Percentiles rank a stretch among this genome's conserved stretches.
These are phyloP conservation scores for Rhinoptilus africanus DNA, from an alignment of 2,113 vertebrate species.

Conservation along the genomic window DNA sequence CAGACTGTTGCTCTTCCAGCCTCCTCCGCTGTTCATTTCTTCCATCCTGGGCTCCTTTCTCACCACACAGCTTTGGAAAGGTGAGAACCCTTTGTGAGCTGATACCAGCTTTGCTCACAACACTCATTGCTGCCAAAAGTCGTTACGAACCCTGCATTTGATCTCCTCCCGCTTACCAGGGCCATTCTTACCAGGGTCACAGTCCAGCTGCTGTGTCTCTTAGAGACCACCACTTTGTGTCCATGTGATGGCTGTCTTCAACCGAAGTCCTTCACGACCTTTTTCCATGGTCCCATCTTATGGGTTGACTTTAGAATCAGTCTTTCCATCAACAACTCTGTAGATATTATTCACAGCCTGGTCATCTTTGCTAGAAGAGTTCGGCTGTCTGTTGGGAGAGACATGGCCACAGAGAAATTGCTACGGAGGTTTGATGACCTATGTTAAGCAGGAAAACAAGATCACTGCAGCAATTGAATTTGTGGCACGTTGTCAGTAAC, in stretches of 20 bases:
- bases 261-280: background rate
- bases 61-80: background rate
- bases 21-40: background rate
- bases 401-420: background rate
- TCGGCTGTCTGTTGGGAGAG: background rate
- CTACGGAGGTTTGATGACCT: background rate
- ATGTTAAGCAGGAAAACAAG: background rate
- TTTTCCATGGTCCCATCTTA: background rate
- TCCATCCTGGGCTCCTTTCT: background rate
- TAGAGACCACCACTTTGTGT: background rate
- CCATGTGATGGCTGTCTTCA: background rate
- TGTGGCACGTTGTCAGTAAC: background rate
- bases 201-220: background rate
- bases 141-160: fast-evolving
- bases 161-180: background rate
- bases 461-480: background rate
- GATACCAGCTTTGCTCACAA: background rate
- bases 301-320: background rate
- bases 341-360: background rate
- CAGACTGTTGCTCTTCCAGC: background rate
- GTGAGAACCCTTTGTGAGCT: background rate
- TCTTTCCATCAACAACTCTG: background rate
- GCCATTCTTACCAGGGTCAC: background rate
- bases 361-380: background rate
- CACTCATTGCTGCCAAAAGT: background rate